Base-by-base conservation (phyloP, 1,140 invertebrate species). In the Olivierus martensii region DNA sequence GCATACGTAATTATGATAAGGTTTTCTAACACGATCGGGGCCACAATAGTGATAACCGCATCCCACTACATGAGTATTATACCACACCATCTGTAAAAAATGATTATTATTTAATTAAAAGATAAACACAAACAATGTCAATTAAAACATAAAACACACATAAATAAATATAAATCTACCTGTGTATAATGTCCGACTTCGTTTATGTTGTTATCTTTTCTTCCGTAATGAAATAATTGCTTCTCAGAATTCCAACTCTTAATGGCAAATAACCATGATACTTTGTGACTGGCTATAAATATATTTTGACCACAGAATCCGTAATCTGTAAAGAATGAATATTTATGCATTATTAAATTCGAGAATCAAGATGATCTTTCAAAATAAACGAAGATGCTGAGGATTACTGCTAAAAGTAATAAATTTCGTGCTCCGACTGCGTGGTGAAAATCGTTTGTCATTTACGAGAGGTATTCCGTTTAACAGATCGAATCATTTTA, bases 281-380 rank as follows among this genome's bases (percentile, higher is more conserved):
- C 82, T 70, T 80, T 77, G 44, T 79, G 77, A 2, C 80, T 79
- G 14, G 83, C 75, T 14, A 86, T 79, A 64, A 86, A 87, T 46
- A 87, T 81, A 66, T 87, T 88, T 67, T 88, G 84, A 15, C 84
- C 84, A 63, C 83, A 87, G 28, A 75, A 68, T n/a, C 84, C 84
- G 54, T 80, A 80, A 49, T 75, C 69, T 39, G 46, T 10, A 55
- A 51, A n/a, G n/a, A n/a, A n/a, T n/a, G n/a, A n/a, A n/a, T n/a
- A n/a, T n/a, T n/a, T n/a, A n/a, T n/a, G n/a, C n/a, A n/a, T n/a
- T n/a, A n/a, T n/a, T n/a, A n/a, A n/a, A n/a, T n/a, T n/a, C n/a
- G n/a, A n/a, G n/a, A n/a, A n/a, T n/a, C n/a, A n/a, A n/a, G n/a
- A n/a, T n/a, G n/a, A n/a, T n/a, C n/a, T n/a, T n/a, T n/a, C n/a